phyloP scores from a whole-genome alignment of 1,140 invertebrate species.

The Drosophila ogumai region DNA sequence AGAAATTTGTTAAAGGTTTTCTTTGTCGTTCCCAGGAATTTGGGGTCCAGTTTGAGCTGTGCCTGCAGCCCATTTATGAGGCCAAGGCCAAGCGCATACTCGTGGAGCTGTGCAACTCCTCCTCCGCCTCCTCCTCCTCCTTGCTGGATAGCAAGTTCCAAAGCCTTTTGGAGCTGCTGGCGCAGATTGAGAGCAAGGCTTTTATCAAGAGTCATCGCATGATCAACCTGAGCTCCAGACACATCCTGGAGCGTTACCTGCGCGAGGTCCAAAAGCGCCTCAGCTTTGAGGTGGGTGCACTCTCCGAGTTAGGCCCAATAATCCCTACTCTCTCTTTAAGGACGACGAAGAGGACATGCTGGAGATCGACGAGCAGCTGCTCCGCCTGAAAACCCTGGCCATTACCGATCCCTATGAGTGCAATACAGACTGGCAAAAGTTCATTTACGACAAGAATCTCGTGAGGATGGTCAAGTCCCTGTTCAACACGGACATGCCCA shows the following conservation, averaged over 20 bases:
- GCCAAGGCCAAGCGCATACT: conserved; percentile 78
- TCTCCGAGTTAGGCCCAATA: neutral
- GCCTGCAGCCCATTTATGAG: conserved; percentile 79
- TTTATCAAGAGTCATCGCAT: conserved; percentile 77
- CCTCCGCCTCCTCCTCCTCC: neutral
- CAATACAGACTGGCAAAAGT: conserved; percentile 82
- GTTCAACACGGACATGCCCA: conserved; percentile 73
- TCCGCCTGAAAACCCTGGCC: conserved; percentile 76
- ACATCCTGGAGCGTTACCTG: conserved; percentile 66
- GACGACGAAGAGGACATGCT: conserved; percentile 66
- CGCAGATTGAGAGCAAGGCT: conserved; percentile 65
- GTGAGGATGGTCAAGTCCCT: conserved; percentile 61
- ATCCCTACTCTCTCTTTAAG: conserved; percentile 16
- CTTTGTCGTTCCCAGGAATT: conserved; percentile 48
- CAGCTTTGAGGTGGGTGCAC: conserved; percentile 58
- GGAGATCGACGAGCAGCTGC: conserved; percentile 79
- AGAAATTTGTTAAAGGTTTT: neutral
- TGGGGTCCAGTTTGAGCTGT: conserved; percentile 78
- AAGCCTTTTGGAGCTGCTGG: conserved; percentile 50
- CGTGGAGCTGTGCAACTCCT: conserved; percentile 61
- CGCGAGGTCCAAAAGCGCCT: conserved; percentile 66
- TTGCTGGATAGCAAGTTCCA: conserved; percentile 51
- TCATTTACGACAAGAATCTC: conserved; percentile 78
- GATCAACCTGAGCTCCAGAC: conserved; percentile 73
- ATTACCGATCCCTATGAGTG: conserved; percentile 82